Evolutionary conservation across 2,888 invertebrate genomes (phyloP), one percentile per base, ranked within the genome.

Genomic region (Andrena camellia): DNA sequence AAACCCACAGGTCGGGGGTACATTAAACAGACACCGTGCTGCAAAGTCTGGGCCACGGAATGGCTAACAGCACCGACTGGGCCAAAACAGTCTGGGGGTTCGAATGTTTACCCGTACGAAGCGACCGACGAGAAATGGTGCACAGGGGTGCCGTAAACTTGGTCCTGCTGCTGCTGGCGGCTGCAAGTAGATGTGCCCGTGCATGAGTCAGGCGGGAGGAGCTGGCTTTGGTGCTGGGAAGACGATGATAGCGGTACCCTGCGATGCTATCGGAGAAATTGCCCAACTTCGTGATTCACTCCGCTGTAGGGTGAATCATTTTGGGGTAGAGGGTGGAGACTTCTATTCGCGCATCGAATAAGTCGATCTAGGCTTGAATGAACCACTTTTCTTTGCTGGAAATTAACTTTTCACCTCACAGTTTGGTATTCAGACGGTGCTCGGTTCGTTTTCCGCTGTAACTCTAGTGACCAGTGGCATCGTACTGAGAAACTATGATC

Each of bases 161-260:
- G 29, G 8, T 13, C 54, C 26, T 10, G n/a, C 10, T n/a, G 17
- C 8, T 59, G 0, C 13, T 50, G 42, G 48, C n/a, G 10, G 10
- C 29, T 2, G 20, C 2, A 26, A 77, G 64, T 69, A 50, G 59
- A 76, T 31, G 10, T 5, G 29, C 6, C 31, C 42, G n/a, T 13
- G 13, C 69, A 64, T 31, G 78, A 69, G 64, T 77, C 59, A 52
- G 64, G 66, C 66, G 10, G 5, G 8, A 13, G 2, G 35, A 13
- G 35, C 50, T 60, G 33, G 59, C 54, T 63, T 64, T 23, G n/a
- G 23, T 33, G 7, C 59, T 7, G 31, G 20, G 29, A 17, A 59
- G 23, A 68, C 31, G 31, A 20, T 13, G 20, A 52, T 13, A 13
- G 50, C 35, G 17, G 50, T 10, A 8, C 66, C 0, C 13, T 6